phyloP scores from a whole-genome alignment of 37 sponge, comb jelly and placozoan species.

The Beroe forskalii region DNA sequence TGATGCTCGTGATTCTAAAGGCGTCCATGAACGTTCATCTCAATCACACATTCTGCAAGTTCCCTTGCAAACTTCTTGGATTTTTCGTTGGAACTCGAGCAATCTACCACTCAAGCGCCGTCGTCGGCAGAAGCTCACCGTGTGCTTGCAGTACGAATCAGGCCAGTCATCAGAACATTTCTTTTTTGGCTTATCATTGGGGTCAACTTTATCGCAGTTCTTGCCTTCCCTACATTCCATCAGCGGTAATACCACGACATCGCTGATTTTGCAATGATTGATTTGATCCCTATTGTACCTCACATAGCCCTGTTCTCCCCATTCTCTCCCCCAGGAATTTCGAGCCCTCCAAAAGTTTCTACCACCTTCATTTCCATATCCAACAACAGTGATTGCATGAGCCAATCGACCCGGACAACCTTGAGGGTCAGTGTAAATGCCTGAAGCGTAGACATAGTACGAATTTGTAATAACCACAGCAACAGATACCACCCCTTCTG shows the following conservation, averaged over 20 bases:
- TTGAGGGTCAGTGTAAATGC: not conserved
- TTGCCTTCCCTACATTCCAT: not conserved
- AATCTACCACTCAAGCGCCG: too few species aligned
- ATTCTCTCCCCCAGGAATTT: not conserved
- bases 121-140: too few species aligned
- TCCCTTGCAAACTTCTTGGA: too few species aligned
- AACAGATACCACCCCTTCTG: constrained; percentile 2
- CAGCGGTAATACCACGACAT: not conserved
- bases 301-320: not conserved
- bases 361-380: not conserved
- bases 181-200: not conserved
- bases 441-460: not conserved
- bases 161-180: not conserved
- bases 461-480: not conserved
- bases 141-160: too few species aligned
- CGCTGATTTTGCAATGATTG: not conserved
- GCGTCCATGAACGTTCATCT: too few species aligned
- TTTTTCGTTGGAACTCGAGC: too few species aligned
- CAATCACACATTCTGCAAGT: too few species aligned
- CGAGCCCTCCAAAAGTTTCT: not conserved
- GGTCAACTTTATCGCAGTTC: not conserved
- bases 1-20: too few species aligned
- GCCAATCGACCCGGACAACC: not conserved
- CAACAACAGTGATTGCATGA: not conserved
- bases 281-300: not conserved